Evolutionary conservation across 2,113 vertebrate genomes (phyloP).

Genomic region (Cygnus atratus): DNA sequence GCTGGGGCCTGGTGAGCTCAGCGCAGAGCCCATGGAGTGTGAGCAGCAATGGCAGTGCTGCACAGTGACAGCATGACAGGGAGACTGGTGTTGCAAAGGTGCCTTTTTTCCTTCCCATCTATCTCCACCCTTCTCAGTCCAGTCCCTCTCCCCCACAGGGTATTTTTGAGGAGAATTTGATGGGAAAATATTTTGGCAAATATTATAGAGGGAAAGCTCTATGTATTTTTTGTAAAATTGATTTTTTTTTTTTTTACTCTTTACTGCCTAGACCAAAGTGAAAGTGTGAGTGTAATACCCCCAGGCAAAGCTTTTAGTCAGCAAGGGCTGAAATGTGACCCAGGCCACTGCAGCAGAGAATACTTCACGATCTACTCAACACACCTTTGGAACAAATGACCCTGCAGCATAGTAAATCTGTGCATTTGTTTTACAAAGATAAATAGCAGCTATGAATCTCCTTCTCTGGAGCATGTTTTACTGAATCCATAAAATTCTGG

Average conservation of each 20-base stretch:
- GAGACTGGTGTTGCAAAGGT: neutral
- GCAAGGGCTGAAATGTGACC: neutral
- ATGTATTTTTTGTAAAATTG: neutral
- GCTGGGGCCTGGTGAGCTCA: neutral
- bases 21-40: neutral
- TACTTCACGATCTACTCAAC: neutral
- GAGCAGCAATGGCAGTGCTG: neutral
- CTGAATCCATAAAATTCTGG: neutral
- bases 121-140: neutral
- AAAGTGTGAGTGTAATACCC: neutral
- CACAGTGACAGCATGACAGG: neutral
- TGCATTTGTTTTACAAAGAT: constrained; percentile 1
- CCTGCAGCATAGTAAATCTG: neutral
- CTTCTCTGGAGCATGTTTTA: neutral
- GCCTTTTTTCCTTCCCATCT: neutral
- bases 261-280: neutral
- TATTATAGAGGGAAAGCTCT: neutral
- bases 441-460: neutral
- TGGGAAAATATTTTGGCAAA: neutral
- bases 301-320: neutral
- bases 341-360: rapidly evolving
- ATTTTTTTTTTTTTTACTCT: neutral
- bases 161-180: neutral
- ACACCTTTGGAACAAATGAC: neutral
- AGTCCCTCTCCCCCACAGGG: neutral